These are phyloP conservation scores for Phytoseiulus persimilis DNA, from an alignment of 2,888 invertebrate genomes.

Conservation along the genomic window DNA sequence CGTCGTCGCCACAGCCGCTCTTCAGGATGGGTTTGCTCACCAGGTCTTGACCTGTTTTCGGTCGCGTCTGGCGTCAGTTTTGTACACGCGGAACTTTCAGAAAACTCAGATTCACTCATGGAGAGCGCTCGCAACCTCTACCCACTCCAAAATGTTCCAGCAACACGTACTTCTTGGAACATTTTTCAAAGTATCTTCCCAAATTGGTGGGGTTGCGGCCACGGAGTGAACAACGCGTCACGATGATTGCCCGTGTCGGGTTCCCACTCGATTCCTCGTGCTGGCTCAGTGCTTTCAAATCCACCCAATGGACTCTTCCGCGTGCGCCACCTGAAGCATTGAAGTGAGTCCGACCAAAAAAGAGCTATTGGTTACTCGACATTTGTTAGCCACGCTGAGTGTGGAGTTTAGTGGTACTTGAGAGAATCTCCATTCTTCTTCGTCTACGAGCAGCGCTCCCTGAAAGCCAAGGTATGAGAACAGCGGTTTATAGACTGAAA, in stretches of 20 bases:
- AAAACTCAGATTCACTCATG: neutral
- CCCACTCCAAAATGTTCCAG: no score
- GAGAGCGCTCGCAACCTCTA: no score
- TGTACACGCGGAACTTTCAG: neutral
- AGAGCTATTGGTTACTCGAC: neutral
- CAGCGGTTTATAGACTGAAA: neutral
- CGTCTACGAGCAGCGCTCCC: neutral
- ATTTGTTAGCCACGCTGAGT: neutral
- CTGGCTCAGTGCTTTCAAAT: neutral
- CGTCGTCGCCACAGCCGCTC: neutral
- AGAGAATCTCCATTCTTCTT: neutral
- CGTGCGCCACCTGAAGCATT: neutral
- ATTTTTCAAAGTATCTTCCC: no score
- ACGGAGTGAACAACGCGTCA: neutral
- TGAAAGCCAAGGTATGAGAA: constrained; percentile 5
- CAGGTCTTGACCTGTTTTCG: neutral
- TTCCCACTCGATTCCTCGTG: neutral
- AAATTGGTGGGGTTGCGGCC: neutral
- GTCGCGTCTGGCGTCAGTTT: neutral
- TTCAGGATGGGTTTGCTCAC: neutral
- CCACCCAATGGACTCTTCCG: neutral
- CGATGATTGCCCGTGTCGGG: neutral
- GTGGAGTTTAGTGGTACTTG: neutral
- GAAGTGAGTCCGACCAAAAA: neutral
- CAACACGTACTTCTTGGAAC: no score